Evolutionary conservation across 2,113 vertebrate species (phyloP).

Genomic region (Hippocampus abdominalis): DNA sequence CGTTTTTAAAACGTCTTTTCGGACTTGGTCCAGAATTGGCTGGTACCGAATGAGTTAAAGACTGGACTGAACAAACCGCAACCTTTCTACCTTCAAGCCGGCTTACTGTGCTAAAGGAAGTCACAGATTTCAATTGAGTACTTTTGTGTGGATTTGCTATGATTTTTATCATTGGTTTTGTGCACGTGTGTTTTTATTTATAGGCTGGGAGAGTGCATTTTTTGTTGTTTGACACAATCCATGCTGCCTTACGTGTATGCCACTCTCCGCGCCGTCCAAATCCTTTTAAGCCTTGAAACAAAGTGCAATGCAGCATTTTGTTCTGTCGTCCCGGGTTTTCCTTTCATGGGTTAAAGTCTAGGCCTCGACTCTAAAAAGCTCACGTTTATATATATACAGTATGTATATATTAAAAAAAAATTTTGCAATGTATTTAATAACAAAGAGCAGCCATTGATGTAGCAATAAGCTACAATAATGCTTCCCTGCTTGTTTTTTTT

Average conservation of each 20-base stretch:
- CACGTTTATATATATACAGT: no score
- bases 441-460: neutral
- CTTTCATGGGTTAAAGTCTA: neutral
- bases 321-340: slow-evolving; percentile 31
- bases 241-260: slow-evolving; percentile 92
- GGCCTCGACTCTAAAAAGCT: neutral
- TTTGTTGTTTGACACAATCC: slow-evolving; percentile 58
- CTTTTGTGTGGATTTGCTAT: slow-evolving; percentile 37
- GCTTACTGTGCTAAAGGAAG: slow-evolving; percentile 84
- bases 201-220: slow-evolving; percentile 54
- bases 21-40: no score
- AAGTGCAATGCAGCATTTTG: slow-evolving; percentile 71
- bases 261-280: slow-evolving; percentile 82
- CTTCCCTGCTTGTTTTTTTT: neutral
- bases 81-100: slow-evolving; percentile 85
- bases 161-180: slow-evolving; percentile 40
- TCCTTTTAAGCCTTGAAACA: slow-evolving; percentile 86
- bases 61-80: slow-evolving; percentile 75
- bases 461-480: neutral
- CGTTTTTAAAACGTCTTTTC: no score
- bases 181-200: slow-evolving; percentile 58
- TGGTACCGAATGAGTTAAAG: slow-evolving; percentile 20
- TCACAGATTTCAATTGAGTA: slow-evolving; percentile 5
- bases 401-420: neutral
- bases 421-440: neutral